Base-by-base conservation (phyloP, 2,113 vertebrate genomes). In the Ivindomyrus marchei region DNA sequence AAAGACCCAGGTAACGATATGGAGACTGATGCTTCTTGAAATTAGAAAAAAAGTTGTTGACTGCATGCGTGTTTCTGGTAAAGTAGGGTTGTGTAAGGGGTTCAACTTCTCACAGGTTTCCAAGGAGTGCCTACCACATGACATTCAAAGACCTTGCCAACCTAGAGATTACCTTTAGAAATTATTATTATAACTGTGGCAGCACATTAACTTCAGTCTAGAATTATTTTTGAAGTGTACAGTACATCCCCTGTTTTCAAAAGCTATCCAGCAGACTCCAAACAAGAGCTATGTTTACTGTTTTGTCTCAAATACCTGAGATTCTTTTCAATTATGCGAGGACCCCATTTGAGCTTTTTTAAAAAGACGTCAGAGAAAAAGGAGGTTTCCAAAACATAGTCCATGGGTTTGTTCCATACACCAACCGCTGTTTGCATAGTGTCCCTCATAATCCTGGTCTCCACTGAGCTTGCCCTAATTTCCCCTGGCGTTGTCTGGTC, bases 401-500 rank as follows among this genome's bases (percentile, higher is more conserved):
- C 49, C 90, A 83, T 91, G 90, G 91, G 92, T 92, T 36, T 27
- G 52, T 87, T 91, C 58, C 56, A 90, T 92, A 88, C 88, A 92
- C 93, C 91, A 10, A 31, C 93, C 88, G 21, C 52, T 91, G 91
- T 92, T 91, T 93, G 87, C 70, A 91, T 88, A 93, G 92, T 90
- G 70, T 93, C 62, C 83, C 90, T 89, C 53, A 91, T 92, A n/a
- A 91, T 90, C 91, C 46, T 62, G 85, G 77, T 90, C 87, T 88
- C 88, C 88, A 89, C 88, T 89, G 56, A 89, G 88, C 80, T 91
- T 15, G 17, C 91, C 87, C 80, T 42, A 85, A 66, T 94, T 93
- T 92, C 93, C 91, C 93, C 89, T 74, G 66, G 47, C 90, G 89
- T 83, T 91, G 91, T 94, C 92, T 94, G 94, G 92, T 94, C 92